A percentile compares a stretch with the other conserved stretches of the same genome.
Conservation (phyloP, 1,140 invertebrate genomes). For the Sipha flava region DNA sequence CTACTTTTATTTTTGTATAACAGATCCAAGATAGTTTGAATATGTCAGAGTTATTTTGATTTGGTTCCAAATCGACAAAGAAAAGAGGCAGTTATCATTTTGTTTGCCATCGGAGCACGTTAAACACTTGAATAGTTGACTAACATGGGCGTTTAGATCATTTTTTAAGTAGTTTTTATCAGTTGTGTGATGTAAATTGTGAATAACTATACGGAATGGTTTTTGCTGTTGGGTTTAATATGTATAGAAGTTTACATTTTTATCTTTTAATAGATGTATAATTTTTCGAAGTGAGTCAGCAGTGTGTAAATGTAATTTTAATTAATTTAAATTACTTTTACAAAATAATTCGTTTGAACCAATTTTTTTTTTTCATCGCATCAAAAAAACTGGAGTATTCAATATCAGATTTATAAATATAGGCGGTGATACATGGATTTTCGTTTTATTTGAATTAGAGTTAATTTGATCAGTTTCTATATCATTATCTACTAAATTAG, state of each 20-base stretch:
- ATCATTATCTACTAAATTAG: too few relatives aligned
- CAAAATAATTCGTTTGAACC: not conserved
- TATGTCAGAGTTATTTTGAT: not conserved
- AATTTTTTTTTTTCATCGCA: not conserved
- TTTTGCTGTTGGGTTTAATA: not conserved
- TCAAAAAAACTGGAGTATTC: not conserved
- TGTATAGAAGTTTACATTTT: not conserved
- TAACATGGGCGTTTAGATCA: not conserved
- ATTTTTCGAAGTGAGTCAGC: not conserved
- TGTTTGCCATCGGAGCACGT: not conserved
- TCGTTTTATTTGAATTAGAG: not conserved
- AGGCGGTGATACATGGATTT: not conserved
- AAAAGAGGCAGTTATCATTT: not conserved
- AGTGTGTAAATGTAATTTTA: not conserved
- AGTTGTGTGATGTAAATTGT: not conserved
- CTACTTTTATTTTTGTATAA: not conserved
- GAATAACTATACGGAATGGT: not conserved
- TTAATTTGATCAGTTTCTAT: not conserved
- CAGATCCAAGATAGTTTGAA: not conserved
- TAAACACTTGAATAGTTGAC: not conserved
- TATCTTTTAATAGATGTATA: not conserved
- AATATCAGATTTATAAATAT: not conserved
- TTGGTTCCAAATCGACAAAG: slow-evolving; percentile 1
- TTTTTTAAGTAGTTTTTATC: not conserved
- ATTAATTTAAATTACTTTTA: not conserved